Evolutionary conservation across 2,888 invertebrate species (phyloP).

Genomic region (Dryocosmus kuriphilus): DNA sequence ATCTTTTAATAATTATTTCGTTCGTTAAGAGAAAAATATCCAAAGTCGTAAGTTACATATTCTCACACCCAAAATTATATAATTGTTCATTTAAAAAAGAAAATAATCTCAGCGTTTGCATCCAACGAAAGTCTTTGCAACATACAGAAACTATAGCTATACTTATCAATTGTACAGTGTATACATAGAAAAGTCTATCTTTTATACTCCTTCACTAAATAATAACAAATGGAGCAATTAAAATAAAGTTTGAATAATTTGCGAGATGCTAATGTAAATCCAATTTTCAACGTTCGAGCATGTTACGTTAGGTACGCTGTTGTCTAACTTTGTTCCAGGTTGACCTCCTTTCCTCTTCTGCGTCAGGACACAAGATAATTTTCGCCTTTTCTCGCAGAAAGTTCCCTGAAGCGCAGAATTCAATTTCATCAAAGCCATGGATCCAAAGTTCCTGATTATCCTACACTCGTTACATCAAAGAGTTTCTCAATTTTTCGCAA

Average conservation of each 20-base stretch:
- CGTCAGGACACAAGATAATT: slow-evolving; percentile 33
- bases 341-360: slow-evolving; percentile 37
- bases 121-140: too few species aligned
- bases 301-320: slow-evolving; percentile 25
- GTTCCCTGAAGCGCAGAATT: slow-evolving; percentile 22
- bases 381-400: slow-evolving; percentile 32
- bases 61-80: too few species aligned
- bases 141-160: too few species aligned
- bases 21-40: too few species aligned
- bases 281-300: slow-evolving; percentile 6
- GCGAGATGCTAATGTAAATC: not conserved
- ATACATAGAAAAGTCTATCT: too few species aligned
- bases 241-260: not conserved
- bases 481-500: slow-evolving; percentile 36
- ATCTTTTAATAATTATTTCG: too few species aligned
- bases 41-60: too few species aligned
- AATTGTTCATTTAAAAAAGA: too few species aligned
- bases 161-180: too few species aligned
- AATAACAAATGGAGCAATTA: not conserved
- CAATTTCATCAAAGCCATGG: slow-evolving; percentile 36
- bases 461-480: slow-evolving; percentile 39
- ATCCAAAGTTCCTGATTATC: slow-evolving; percentile 38
- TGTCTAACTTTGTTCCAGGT: slow-evolving; percentile 37
- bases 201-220: not conserved
- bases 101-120: not conserved